Conservation (phyloP, 2,888 invertebrate genomes). For the Oxyscelio sp. region DNA sequence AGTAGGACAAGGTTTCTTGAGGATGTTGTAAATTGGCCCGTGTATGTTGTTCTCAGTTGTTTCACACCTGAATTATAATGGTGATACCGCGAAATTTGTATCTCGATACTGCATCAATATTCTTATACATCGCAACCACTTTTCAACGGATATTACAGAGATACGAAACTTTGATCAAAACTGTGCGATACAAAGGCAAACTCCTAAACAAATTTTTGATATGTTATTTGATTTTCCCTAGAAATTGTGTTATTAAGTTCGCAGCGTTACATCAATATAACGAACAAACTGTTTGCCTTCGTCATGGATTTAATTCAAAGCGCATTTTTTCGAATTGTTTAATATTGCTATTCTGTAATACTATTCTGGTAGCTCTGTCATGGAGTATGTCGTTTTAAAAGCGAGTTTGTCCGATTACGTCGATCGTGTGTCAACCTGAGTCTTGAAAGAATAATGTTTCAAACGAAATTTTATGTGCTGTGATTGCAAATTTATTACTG, state of each 20-base stretch:
- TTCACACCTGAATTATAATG: too few relatives aligned
- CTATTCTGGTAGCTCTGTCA: too few relatives aligned
- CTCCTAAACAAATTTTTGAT: constrained; percentile 14
- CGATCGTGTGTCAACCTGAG: constrained; percentile 36
- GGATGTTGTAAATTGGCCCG: too few relatives aligned
- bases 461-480: constrained; percentile 39
- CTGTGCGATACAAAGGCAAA: constrained; percentile 1
- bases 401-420: constrained; percentile 10
- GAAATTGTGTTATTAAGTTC: background rate
- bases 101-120: too few relatives aligned
- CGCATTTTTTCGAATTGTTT: background rate
- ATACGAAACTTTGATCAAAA: constrained; percentile 27
- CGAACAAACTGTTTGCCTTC: background rate
- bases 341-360: too few relatives aligned
- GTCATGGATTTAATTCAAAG: background rate
- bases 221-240: background rate
- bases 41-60: too few relatives aligned
- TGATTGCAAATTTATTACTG: constrained; percentile 44
- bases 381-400: constrained; percentile 11
- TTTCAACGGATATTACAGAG: constrained; percentile 11
- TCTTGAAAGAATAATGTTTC: constrained; percentile 32
- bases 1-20: too few relatives aligned
- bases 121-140: too few relatives aligned
- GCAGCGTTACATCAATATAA: background rate
- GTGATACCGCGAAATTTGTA: too few relatives aligned